Base-by-base conservation (phyloP, 2,113 vertebrate species). In the Channa maculata region DNA sequence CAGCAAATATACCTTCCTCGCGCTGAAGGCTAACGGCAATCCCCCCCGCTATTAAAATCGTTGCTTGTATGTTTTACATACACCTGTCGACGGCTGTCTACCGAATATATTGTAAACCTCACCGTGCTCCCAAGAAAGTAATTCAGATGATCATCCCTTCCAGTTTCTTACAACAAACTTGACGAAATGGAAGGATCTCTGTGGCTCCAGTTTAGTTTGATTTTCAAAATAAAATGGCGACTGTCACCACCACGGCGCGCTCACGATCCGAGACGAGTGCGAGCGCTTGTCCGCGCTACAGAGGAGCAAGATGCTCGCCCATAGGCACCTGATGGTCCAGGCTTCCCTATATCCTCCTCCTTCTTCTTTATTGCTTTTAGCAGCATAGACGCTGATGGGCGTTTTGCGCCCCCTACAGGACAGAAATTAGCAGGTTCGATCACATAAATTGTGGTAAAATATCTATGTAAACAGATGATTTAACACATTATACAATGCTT, bases 211-310 rank as follows among this genome's bases (percentile, higher is more conserved):
- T 79, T 89, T 84, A 84, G 87, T 92, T 93, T 90, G 88, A 89
- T 90, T 94, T 94, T 92, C 90, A 93, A 94, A 94, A 94, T 93
- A 95, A 95, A 94, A 95, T 95, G 95, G 95, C 95, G 94, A 92
- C 94, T 86, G 88, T 90, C 91, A 91, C 80, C 65, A 24, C 86
- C 85, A 79, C 88, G 84, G 94, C 94, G 93, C 92, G 91, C 89
- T 90, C 93, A 74, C 90, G 82, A 77, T 63, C 61, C 69, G 62
- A 84, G 65, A 82, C 82, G 77, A 48, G 78, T 73, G 88, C 88
- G 85, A 80, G 88, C 82, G 80, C 24, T 75, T 66, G 71, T 65
- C 74, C 79, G 84, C 83, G 90, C 80, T 89, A 91, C 86, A 74
- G 59, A 15, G 5, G 33, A 50, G 65, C 53, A 61, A 73, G 59